Evolutionary conservation across 2,888 invertebrate genomes (phyloP), one percentile per base, ranked within the genome.

Genomic region (Meiosimyza decipiens): DNA sequence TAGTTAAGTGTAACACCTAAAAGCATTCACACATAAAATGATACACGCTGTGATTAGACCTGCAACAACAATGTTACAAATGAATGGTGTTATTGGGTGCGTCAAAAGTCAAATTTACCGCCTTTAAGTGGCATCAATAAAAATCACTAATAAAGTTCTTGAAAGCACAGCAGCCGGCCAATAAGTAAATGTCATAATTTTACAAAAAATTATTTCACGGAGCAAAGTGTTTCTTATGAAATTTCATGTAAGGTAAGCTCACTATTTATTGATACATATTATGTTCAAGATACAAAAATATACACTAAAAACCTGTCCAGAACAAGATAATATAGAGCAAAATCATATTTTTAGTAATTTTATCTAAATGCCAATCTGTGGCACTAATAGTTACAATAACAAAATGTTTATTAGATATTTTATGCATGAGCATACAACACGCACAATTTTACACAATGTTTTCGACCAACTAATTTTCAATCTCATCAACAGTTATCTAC

Each of bases 1-100:
- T 40, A 47, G 57, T 40, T 9, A 40, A 40, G 9, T 40, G 40
- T 40, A 40, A 40, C 40, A 40, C 67, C 18, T 68, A 68, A 68
- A 68, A 68, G 67, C 67, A 68, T 68, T 68, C 67, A 57, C 57
- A 49, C 67, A 68, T 68, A 68, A 68, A 68, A 50, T 28, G 67
- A 59, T 68, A 50, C 49, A 49, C 47, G 57, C 67, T 16, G 22
- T 18, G 67, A 68, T 68, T 57, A 57, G 47, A 47, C 40, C 15
- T 33, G 9, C 66, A 33, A 54, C 15, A 40, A 40, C 40, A 2
- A 40, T 2, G 40, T 40, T 9, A 40, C 9, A 9, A 9, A 40
- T 7, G 40, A 9, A 40, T 9, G 9, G 40, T 40, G 40, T 40
- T 40, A 40, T 9, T 40, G 40, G 40, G 40, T 9, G 40, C 6